phyloP scores from a whole-genome alignment of 2,113 vertebrate genomes.

The Mormoops blainvillei region DNA sequence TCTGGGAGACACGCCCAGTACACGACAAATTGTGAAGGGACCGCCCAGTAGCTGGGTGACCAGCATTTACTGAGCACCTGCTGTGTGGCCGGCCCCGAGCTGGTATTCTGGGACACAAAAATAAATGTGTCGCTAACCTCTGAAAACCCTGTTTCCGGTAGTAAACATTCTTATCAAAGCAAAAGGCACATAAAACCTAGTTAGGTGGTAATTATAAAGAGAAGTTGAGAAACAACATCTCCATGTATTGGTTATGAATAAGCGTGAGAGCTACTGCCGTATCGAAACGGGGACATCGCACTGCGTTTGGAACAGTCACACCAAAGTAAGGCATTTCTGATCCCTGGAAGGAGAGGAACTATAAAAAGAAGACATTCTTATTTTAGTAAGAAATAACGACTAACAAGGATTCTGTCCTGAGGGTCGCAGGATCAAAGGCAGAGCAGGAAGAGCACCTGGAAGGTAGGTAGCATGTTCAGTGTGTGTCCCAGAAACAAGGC shows the following conservation, averaged over 20 bases:
- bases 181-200: neutral
- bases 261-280: neutral
- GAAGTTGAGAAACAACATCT: neutral
- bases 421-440: neutral
- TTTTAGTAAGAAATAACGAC: conserved; percentile 7
- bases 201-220: neutral
- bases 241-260: neutral
- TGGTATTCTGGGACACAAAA: neutral
- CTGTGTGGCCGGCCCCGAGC: no score
- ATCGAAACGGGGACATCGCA: neutral
- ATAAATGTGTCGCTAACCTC: neutral
- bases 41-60: neutral
- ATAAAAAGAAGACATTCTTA: neutral
- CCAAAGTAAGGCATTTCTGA: neutral
- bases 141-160: neutral
- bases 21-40: neutral
- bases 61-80: neutral
- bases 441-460: neutral
- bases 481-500: neutral
- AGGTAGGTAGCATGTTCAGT: neutral
- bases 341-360: neutral
- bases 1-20: neutral
- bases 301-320: neutral
- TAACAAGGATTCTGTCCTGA: neutral
- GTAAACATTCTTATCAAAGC: neutral